Percentiles rank a stretch among this genome's conserved stretches.
These are phyloP conservation scores for Heliothis virescens DNA, from an alignment of 1,140 invertebrate species.

Conservation along the genomic window DNA sequence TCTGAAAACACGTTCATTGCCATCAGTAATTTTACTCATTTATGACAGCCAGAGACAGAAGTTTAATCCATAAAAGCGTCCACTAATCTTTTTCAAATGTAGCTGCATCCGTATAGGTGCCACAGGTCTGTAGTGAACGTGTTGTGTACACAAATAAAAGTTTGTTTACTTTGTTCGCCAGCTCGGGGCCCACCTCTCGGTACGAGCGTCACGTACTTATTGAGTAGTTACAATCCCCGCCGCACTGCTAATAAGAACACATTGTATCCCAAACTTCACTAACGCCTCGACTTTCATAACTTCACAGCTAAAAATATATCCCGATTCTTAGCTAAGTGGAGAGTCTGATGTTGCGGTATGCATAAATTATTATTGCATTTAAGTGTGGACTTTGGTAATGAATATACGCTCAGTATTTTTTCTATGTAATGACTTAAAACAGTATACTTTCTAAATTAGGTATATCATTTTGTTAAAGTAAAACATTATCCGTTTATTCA, in stretches of 20 bases:
- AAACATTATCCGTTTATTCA: too few relatives aligned
- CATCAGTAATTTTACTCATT: too few relatives aligned
- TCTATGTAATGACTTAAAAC: too few relatives aligned
- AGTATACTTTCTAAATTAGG: too few relatives aligned
- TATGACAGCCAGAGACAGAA: too few relatives aligned
- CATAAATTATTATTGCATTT: conserved; percentile 29
- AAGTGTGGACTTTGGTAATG: conserved; percentile 12
- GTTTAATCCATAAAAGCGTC: too few relatives aligned
- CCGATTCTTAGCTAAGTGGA: conserved; percentile 7
- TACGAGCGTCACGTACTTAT: conserved; percentile 55
- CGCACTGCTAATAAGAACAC: conserved; percentile 54
- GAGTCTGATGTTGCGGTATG: conserved; percentile 3
- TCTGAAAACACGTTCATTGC: too few relatives aligned
- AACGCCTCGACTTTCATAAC: conserved; percentile 33
- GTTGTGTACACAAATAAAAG: conserved; percentile 27
- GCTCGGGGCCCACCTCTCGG: background rate
- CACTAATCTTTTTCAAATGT: too few relatives aligned
- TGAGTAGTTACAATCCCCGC: conserved; percentile 55
- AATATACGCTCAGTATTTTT: too few relatives aligned
- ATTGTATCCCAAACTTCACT: conserved; percentile 29
- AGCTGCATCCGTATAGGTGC: too few relatives aligned
- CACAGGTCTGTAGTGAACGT: background rate
- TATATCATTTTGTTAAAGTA: too few relatives aligned
- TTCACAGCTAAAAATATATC: conserved; percentile 21
- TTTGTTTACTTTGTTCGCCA: conserved; percentile 14